These are phyloP conservation scores for Rhimphoctona megacephalus DNA, from an alignment of 2,888 invertebrate species.

Conservation along the genomic window DNA sequence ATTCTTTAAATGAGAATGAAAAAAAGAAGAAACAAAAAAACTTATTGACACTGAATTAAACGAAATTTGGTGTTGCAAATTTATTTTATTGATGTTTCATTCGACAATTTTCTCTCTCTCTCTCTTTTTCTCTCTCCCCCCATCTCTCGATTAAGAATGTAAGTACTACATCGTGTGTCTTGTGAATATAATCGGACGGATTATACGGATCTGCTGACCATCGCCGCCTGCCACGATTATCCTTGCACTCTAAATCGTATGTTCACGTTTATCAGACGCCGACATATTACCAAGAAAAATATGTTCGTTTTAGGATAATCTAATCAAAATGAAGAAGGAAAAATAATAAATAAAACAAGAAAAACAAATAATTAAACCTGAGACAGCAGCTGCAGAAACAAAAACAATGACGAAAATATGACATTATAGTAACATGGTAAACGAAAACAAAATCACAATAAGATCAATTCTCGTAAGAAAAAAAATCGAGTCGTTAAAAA, in stretches of 20 bases:
- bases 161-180: slow-evolving; percentile 8
- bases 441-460: slow-evolving; percentile 61
- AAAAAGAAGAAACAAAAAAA: neutral
- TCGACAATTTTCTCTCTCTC: neutral
- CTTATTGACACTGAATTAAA: neutral
- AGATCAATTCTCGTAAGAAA: slow-evolving; percentile 31
- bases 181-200: slow-evolving; percentile 4
- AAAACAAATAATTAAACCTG: slow-evolving; percentile 64
- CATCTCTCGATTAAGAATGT: neutral
- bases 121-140: neutral
- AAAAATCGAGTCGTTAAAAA: slow-evolving; percentile 12
- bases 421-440: slow-evolving; percentile 16
- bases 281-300: slow-evolving; percentile 78
- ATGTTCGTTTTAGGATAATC: slow-evolving; percentile 82
- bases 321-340: slow-evolving; percentile 76
- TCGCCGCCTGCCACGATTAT: slow-evolving; percentile 41
- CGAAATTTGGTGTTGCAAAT: neutral
- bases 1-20: neutral
- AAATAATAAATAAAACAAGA: slow-evolving; percentile 69
- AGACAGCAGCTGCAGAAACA: slow-evolving; percentile 75
- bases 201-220: slow-evolving; percentile 22
- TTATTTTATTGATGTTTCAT: neutral
- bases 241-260: slow-evolving; percentile 68
- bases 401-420: slow-evolving; percentile 67
- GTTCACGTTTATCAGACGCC: slow-evolving; percentile 79